phyloP scores from a whole-genome alignment of 2,113 vertebrate genomes.

The Scomber japonicus region DNA sequence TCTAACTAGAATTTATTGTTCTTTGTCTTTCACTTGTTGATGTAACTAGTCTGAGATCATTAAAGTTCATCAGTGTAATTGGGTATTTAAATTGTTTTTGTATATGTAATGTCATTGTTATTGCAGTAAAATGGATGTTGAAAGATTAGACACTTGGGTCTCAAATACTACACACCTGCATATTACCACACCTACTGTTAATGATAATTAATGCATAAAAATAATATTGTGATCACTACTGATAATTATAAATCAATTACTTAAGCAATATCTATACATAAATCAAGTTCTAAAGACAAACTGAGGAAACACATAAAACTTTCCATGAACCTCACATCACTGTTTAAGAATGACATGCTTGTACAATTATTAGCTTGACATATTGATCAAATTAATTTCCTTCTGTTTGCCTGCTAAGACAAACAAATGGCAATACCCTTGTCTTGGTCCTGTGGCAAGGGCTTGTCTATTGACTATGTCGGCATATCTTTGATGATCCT shows the following conservation, averaged over 20 bases:
- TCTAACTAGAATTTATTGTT: too few relatives aligned
- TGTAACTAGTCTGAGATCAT: not conserved
- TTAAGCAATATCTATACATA: not conserved
- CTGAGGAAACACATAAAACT: not conserved
- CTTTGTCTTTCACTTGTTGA: not conserved
- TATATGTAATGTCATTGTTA: too few relatives aligned
- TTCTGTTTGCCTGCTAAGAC: slow-evolving; percentile 36
- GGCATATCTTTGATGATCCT: slow-evolving; percentile 57
- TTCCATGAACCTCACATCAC: slow-evolving; percentile 14
- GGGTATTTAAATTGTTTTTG: too few relatives aligned
- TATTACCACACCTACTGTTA: too few relatives aligned
- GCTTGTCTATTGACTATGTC: slow-evolving; percentile 54
- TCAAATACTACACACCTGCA: too few relatives aligned
- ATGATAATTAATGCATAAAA: too few relatives aligned
- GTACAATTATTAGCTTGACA: slow-evolving; percentile 40
- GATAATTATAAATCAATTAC: too few relatives aligned
- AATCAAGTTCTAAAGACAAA: slow-evolving; percentile 12
- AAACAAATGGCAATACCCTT: slow-evolving; percentile 50
- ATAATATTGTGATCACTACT: too few relatives aligned
- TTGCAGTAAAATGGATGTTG: not conserved
- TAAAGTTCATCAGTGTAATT: not conserved
- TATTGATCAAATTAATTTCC: slow-evolving; percentile 55
- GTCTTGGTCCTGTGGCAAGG: slow-evolving; percentile 18
- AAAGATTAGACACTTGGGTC: not conserved
- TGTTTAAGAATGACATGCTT: slow-evolving; percentile 28